A percentile compares a stretch with the other conserved stretches of the same genome.
These are phyloP conservation scores for Zoanthus gigantus DNA, from an alignment of 92 coral and sea anemone species.

Conservation along the genomic window DNA sequence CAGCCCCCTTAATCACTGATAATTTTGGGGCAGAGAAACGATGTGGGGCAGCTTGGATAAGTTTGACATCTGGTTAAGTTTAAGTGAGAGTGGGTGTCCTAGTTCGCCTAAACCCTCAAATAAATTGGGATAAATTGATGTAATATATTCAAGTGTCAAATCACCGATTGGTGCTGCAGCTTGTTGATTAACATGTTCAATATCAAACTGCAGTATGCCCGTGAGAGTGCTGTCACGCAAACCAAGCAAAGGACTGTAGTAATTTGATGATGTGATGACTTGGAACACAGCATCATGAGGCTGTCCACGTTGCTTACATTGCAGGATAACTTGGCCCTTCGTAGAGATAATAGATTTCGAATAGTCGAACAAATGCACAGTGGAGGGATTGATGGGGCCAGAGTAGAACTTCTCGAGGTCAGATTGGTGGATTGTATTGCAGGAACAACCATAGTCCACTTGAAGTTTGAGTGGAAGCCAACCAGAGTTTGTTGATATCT, in stretches of 20 bases:
- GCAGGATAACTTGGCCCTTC: slow-evolving; percentile 63
- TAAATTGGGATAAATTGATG: slow-evolving; percentile 32
- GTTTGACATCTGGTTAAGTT: slow-evolving; percentile 57
- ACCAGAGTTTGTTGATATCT: slow-evolving; percentile 37
- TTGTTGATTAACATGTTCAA: slow-evolving; percentile 58
- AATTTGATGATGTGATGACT: slow-evolving; percentile 55
- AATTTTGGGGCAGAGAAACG: slow-evolving; percentile 67
- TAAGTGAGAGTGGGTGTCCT: slow-evolving; percentile 48
- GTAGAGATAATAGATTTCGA: slow-evolving; percentile 65
- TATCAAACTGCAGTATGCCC: slow-evolving; percentile 61
- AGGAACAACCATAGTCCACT: slow-evolving; percentile 57
- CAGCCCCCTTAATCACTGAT: slow-evolving; percentile 54
- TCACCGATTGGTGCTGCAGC: slow-evolving; percentile 55
- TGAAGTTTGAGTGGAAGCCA: slow-evolving; percentile 49
- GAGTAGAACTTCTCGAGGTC: slow-evolving; percentile 56
- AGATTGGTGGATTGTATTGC: slow-evolving; percentile 32
- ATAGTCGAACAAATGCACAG: slow-evolving; percentile 61
- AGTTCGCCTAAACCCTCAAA: slow-evolving; percentile 71
- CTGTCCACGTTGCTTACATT: slow-evolving; percentile 64
- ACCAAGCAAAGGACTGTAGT: slow-evolving; percentile 69
- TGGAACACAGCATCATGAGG: slow-evolving; percentile 52
- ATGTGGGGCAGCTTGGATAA: slow-evolving; percentile 70
- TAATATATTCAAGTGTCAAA: slow-evolving; percentile 55
- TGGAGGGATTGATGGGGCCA: slow-evolving; percentile 49
- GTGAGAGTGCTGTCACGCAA: slow-evolving; percentile 65